These are phyloP conservation scores for Parambassis ranga DNA, from an alignment of 2,797 vertebrate species.

Conservation along the genomic window DNA sequence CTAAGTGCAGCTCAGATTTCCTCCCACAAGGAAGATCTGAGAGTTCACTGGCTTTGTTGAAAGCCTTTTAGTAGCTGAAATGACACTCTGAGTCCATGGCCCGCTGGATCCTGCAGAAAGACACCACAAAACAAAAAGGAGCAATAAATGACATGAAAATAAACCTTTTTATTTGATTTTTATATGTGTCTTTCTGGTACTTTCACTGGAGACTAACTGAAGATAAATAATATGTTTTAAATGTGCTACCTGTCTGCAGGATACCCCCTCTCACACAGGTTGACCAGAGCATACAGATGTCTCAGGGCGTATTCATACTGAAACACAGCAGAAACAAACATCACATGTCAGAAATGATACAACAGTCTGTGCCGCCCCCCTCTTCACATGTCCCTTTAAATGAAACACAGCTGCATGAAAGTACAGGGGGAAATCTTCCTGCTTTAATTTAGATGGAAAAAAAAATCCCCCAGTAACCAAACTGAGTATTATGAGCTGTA, in stretches of 20 bases:
- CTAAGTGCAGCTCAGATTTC: constrained; percentile 42
- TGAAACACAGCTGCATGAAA: not conserved
- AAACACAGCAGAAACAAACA: constrained; percentile 52
- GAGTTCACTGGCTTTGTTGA: not conserved
- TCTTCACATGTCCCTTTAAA: not conserved
- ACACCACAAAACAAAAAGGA: not conserved
- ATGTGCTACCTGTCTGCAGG: constrained; percentile 86
- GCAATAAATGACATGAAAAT: not conserved
- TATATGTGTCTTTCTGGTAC: no score
- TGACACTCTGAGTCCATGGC: constrained; percentile 88
- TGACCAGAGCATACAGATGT: constrained; percentile 90
- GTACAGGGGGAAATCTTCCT: not conserved
- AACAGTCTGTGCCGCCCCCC: not conserved
- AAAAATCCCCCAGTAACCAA: not conserved
- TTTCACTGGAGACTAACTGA: no score
- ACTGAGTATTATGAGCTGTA: not conserved
- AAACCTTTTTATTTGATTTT: no score
- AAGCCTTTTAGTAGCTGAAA: constrained; percentile 31
- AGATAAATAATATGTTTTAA: no score
- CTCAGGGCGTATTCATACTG: constrained; percentile 93
- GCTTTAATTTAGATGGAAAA: not conserved
- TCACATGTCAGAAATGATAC: not conserved
- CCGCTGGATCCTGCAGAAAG: constrained; percentile 79
- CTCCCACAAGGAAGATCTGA: not conserved
- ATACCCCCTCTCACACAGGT: constrained; percentile 89